Evolutionary conservation across 2,113 vertebrate species (phyloP).

Genomic region (Microcebus lehilahytsara): DNA sequence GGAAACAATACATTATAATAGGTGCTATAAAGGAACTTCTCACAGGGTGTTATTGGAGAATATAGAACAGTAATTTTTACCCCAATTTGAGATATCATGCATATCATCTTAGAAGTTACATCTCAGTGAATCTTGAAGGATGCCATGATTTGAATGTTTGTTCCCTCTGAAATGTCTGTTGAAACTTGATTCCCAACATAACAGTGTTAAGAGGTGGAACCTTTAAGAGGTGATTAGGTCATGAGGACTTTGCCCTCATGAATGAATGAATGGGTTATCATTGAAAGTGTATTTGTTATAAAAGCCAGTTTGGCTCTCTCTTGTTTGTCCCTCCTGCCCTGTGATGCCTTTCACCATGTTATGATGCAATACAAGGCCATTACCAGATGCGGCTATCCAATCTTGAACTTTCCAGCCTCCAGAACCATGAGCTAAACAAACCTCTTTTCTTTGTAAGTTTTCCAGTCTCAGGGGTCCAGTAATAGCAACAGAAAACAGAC

Average conservation of each 20-base stretch:
- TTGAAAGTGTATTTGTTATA: background rate
- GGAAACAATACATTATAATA: background rate
- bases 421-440: background rate
- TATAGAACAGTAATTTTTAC: background rate
- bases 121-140: background rate
- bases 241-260: background rate
- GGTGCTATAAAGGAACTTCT: background rate
- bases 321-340: background rate
- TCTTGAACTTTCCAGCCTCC: background rate
- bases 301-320: background rate
- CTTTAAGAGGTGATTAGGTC: background rate
- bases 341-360: background rate
- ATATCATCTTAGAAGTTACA: background rate
- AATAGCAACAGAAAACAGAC: background rate
- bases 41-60: background rate
- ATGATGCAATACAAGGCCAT: background rate
- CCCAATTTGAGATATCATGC: background rate
- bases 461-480: background rate
- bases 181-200: background rate
- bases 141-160: background rate
- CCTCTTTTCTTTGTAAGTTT: background rate
- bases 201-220: background rate
- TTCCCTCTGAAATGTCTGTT: background rate
- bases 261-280: background rate
- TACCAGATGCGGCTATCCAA: background rate